Percentiles rank a stretch among this genome's conserved stretches.
Evolutionary conservation across 2,797 vertebrate species (phyloP).

Genomic region (Hoplostethus atlanticus): DNA sequence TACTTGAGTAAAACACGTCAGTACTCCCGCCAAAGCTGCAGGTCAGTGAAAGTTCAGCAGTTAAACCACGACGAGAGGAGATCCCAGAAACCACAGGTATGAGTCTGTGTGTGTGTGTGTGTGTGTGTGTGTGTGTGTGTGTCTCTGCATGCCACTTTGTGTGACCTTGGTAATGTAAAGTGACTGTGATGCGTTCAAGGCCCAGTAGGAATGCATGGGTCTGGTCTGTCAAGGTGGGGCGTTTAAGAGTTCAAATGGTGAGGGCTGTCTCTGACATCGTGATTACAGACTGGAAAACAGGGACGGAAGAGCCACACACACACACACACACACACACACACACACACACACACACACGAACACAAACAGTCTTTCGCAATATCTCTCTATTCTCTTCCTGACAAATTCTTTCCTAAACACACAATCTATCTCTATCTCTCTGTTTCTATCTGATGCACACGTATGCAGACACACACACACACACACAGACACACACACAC

Average conservation of each 20-base stretch:
- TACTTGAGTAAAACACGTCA: background rate
- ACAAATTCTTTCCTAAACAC: constrained; percentile 4
- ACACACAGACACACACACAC: constrained; percentile 23
- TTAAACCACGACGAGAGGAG: constrained; percentile 54
- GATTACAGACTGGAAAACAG: constrained; percentile 65
- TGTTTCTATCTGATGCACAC: constrained; percentile 37
- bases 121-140: constrained; percentile 39
- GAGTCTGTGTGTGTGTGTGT: constrained; percentile 22
- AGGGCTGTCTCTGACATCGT: constrained; percentile 55
- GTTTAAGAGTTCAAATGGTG: constrained; percentile 55
- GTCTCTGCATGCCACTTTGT: constrained; percentile 28
- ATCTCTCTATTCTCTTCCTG: background rate
- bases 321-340: constrained; percentile 28
- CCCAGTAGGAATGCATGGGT: constrained; percentile 50
- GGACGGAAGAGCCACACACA: constrained; percentile 28
- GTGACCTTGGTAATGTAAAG: constrained; percentile 28
- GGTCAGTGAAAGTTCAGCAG: constrained; percentile 36
- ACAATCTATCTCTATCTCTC: constrained; percentile 3
- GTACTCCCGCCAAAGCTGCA: background rate
- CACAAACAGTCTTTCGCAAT: background rate
- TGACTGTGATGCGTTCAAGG: constrained; percentile 56
- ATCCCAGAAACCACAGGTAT: constrained; percentile 71
- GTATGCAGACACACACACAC: constrained; percentile 3
- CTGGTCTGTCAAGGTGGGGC: constrained; percentile 46
- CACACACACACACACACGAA: constrained; percentile 21